Conservation (phyloP, 2,888 invertebrate species). For the Pharmacophagus antenor region DNA sequence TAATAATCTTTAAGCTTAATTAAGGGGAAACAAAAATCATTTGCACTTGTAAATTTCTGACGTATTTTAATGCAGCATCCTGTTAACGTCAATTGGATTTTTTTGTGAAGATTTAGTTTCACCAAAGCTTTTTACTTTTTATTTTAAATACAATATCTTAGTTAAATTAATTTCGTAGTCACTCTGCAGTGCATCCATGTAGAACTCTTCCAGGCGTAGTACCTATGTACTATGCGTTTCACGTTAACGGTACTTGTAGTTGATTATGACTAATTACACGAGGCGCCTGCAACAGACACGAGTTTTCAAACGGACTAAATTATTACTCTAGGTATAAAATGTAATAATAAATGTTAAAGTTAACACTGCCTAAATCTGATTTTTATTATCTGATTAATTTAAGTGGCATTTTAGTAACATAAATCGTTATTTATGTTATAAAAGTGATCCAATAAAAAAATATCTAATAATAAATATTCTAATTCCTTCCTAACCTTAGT, state of each 20-base stretch:
- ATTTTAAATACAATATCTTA: neutral
- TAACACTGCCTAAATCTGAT: no score
- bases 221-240: slow-evolving; percentile 1
- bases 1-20: no score
- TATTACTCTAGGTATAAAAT: slow-evolving; percentile 71
- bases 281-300: slow-evolving; percentile 43
- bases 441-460: no score
- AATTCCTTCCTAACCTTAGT: no score
- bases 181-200: slow-evolving; percentile 12
- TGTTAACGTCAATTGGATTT: no score
- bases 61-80: no score
- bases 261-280: slow-evolving; percentile 62
- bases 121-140: neutral
- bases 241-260: slow-evolving; percentile 40
- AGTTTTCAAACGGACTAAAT: slow-evolving; percentile 48
- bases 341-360: slow-evolving; percentile 49
- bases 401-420: no score
- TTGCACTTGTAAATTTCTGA: no score
- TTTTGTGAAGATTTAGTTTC: neutral
- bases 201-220: slow-evolving; percentile 22
- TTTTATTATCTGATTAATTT: no score
- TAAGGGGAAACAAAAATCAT: no score
- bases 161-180: slow-evolving; percentile 2
- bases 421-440: no score
- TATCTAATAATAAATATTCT: no score